These are phyloP conservation scores for Hydrophis major DNA, from an alignment of 2,797 vertebrate genomes.

Conservation along the genomic window DNA sequence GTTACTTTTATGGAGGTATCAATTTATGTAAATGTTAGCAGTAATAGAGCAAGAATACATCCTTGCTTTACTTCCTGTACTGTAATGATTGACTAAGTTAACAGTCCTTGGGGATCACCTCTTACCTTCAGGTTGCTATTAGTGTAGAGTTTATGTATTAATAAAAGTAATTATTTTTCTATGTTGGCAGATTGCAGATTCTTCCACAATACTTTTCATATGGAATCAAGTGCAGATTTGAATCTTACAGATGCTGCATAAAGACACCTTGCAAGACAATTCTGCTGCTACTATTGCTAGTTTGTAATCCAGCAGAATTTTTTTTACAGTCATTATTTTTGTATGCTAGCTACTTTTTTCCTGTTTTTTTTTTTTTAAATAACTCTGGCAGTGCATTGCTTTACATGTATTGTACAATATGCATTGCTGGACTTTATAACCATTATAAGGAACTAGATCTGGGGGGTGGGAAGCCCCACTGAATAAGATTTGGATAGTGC, in stretches of 20 bases:
- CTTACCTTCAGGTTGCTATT: neutral
- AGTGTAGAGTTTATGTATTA: neutral
- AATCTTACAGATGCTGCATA: neutral
- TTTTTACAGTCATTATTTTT: neutral
- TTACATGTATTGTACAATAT: neutral
- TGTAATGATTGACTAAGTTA: neutral
- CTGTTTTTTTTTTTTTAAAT: neutral
- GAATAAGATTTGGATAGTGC: neutral
- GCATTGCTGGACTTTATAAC: neutral
- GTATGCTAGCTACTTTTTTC: neutral
- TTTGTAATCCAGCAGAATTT: neutral
- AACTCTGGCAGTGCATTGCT: neutral
- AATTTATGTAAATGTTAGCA: neutral
- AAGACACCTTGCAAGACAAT: neutral
- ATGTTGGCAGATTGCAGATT: neutral
- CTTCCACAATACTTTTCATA: neutral
- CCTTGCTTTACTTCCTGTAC: neutral
- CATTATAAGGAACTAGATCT: neutral
- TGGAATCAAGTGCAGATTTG: neutral
- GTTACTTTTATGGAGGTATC: neutral
- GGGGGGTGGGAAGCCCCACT: neutral
- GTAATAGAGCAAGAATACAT: slow-evolving; percentile 8
- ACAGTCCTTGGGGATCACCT: neutral
- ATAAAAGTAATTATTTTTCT: neutral
- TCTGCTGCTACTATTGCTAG: neutral